Evolutionary conservation across 2,113 vertebrate genomes (phyloP), one percentile per base, ranked within the genome.

Genomic region (Marmota monax): DNA sequence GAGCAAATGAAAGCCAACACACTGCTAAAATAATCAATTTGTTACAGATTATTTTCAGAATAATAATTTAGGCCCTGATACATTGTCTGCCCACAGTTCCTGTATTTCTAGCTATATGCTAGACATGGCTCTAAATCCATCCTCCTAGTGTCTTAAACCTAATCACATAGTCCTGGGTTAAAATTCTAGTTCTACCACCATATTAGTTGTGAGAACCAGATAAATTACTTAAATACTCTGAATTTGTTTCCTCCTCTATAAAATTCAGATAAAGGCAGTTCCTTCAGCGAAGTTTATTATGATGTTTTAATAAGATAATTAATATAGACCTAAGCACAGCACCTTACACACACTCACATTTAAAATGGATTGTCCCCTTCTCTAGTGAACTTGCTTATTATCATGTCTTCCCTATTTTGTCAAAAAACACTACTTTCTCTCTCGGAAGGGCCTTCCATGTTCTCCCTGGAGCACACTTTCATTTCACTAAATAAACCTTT

Each of bases 41-140:
- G 88, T 78, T 79, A 53, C 23, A 96, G 65, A 72, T 79, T 74
- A 53, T 73, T 96, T 85, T 67, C 65, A 73, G 23, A 48, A 56
- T 84, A 78, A 63, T 93, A 42, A 84, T 83, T 42, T 69, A 48
- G 72, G 7, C 5, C 42, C 73, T n/a, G n/a, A 72, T 56, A 39
- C n/a, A 85, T 72, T 32, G 63, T 37, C 27, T 32, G 18, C 48
- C 32, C 80, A 89, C 22, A 90, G 63, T 61, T 89, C 27, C 88
- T 86, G 0, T 87, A 80, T 56, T 95, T 87, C n/a, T 51, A 91
- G 34, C 42, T 42, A 39, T 56, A 61, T 45, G n/a, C 70, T 63
- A 84, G 63, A 61, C 42, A 84, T 13, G 14, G 11, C 32, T 56
- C 70, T 29, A 93, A 58, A 77, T n/a, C 27, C 22, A 78, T 61